Evolutionary conservation across 2,888 invertebrate genomes (phyloP), one percentile per base, ranked within the genome.

Genomic region (Craniophora ligustri): DNA sequence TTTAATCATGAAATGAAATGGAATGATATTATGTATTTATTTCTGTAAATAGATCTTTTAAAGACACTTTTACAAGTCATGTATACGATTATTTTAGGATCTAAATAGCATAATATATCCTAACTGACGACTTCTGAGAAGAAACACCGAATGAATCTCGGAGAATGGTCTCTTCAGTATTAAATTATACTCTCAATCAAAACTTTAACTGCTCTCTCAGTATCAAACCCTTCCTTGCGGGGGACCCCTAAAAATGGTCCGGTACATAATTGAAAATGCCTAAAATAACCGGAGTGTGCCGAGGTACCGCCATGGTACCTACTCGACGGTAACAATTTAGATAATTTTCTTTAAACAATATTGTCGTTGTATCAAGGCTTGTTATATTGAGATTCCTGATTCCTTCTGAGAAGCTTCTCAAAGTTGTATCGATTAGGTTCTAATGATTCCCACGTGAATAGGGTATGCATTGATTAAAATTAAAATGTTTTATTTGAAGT

Each of bases 201-300:
- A 10, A 10, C 10, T 8, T 10, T 8, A 18, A 30, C 16, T 18
- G 6, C 8, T 11, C 11, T 11, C 21, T 14, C 8, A 4, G 13
- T 32, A 8, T 26, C 39, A 56, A 19, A 15, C 4, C 7, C 2
- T 13, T n/a, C 3, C 34, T 5, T 14, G 49, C 34, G 42, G n/a
- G n/a, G n/a, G 61, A 39, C 21, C 55, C 53, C 56, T 39, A 56
- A 66, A 72, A 53, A 56, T 56, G 47, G 67, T 64, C 72, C 58
- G 66, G 65, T 78, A 81, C 81, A 83, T 90, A 89, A 91, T 90
- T 91, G 87, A 86, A 90, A 91, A 91, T 91, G 85, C 88, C 89
- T 88, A 88, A 89, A 89, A 91, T 91, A 86, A 83, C 88, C 61
- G 56, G 36, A 59, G 71, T 56, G 65, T 47, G 54, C 61, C 55